Base-by-base conservation (phyloP, 2,888 invertebrate genomes). In the Aphodius sticticus region DNA sequence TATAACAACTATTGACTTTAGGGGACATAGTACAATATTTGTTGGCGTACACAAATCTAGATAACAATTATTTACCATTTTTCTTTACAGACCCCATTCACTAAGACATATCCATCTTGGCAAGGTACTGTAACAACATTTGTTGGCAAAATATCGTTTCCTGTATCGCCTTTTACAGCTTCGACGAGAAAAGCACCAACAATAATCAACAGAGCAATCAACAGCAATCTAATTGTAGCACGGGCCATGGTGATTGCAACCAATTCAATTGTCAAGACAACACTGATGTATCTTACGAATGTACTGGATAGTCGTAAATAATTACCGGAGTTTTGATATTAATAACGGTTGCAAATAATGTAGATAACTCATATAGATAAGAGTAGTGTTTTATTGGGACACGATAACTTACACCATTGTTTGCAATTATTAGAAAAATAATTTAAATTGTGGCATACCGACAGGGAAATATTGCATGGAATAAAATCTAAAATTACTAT, bases 71-170 rank as follows among this genome's bases (percentile, higher is more conserved):
- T 53, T 53, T 53, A 53, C 53, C 53, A 79, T 71, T 79, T 71
- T 38, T 69, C 35, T 72, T 78, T 79, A 35, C 81, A 81, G 0
- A 53, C 26, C 70, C 80, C 79, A 36, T 77, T 77, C 16, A 80
- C 72, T 3, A 79, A 74, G 12, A 80, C 70, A 35, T 80, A 81
- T 7, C 82, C 80, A 35, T 79, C 76, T 69, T 70, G 36, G 35
- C 83, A 83, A n/a, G 79, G 79, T 4, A 77, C 75, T 16, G 37
- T 14, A 53, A 79, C 53, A 38, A 79, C 53, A 69, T 71, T 70
- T 16, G 69, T 36, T 26, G 70, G 36, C 6, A 70, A 36, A 37
- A 6, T 12, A 37, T 16, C 37, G 15, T 6, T 69, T 38, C n/a
- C 26, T 78, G 7, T 26, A 14, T 26, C 53, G 16, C 9, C 78